phyloP scores from a whole-genome alignment of 2,888 invertebrate species.

The Spisula solida region DNA sequence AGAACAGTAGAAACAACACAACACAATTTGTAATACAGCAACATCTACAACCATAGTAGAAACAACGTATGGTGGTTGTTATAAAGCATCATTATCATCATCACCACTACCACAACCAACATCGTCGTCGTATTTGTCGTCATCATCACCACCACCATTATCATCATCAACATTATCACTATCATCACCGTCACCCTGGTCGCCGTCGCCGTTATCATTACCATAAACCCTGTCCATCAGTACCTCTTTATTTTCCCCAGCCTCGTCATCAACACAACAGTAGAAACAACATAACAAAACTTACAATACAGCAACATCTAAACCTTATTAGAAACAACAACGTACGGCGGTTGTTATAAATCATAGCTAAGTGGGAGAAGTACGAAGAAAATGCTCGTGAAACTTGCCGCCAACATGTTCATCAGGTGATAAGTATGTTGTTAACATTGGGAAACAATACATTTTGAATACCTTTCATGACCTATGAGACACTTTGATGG shows the following conservation, averaged over 20 bases:
- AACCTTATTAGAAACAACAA: too few species aligned
- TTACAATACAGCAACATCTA: too few species aligned
- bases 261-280: too few species aligned
- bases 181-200: too few species aligned
- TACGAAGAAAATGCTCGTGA: neutral
- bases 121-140: too few species aligned
- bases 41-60: too few species aligned
- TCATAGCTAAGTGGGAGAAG: neutral
- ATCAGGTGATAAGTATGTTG: constrained; percentile 38
- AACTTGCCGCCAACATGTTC: neutral
- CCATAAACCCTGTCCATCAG: too few species aligned
- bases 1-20: neutral
- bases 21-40: neutral
- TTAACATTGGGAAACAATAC: constrained; percentile 32
- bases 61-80: neutral
- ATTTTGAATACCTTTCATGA: constrained; percentile 33
- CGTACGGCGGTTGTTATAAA: too few species aligned
- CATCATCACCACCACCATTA: too few species aligned
- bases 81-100: neutral
- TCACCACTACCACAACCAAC: neutral
- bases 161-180: neutral
- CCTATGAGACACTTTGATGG: constrained; percentile 40
- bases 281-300: neutral
- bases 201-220: too few species aligned
- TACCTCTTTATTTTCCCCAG: too few species aligned